phyloP scores from a whole-genome alignment of 1,140 invertebrate species.

The Zeugodacus cucurbitae region DNA sequence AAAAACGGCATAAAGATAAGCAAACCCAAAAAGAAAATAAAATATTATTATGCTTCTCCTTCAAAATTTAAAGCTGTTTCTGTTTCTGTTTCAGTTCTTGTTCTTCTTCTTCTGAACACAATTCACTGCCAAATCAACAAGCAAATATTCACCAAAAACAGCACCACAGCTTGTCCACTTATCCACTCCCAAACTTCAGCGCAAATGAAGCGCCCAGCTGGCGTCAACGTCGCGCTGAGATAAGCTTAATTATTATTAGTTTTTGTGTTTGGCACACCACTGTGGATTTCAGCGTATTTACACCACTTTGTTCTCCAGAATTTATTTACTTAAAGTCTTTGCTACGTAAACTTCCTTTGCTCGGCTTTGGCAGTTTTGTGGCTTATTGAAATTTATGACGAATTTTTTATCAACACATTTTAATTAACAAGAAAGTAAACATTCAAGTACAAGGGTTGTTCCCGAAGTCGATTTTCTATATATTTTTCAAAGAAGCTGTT shows the following conservation, averaged over 20 bases:
- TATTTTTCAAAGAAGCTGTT: too few relatives aligned
- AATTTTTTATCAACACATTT: slow-evolving; percentile 30
- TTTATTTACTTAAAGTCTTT: background rate
- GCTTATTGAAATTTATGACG: slow-evolving; percentile 35
- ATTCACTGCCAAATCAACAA: background rate
- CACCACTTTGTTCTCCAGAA: background rate
- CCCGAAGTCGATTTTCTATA: too few relatives aligned
- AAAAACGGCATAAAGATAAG: background rate
- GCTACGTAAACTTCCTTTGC: background rate
- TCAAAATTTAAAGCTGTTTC: background rate
- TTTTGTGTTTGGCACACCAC: background rate
- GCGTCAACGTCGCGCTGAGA: background rate
- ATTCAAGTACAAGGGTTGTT: too few relatives aligned
- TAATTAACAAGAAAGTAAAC: slow-evolving; percentile 1
- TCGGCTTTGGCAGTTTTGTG: background rate
- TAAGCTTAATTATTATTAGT: background rate
- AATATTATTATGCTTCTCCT: background rate
- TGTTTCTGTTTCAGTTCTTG: background rate
- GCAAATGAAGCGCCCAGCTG: background rate
- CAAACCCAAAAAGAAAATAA: background rate
- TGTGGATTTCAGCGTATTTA: background rate
- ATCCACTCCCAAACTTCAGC: slow-evolving; percentile 3
- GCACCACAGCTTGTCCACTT: background rate
- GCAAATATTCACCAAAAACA: too few relatives aligned
- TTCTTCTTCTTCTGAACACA: background rate